Evolutionary conservation across 2,113 vertebrate genomes (phyloP).

Genomic region (Pedionomus torquatus): DNA sequence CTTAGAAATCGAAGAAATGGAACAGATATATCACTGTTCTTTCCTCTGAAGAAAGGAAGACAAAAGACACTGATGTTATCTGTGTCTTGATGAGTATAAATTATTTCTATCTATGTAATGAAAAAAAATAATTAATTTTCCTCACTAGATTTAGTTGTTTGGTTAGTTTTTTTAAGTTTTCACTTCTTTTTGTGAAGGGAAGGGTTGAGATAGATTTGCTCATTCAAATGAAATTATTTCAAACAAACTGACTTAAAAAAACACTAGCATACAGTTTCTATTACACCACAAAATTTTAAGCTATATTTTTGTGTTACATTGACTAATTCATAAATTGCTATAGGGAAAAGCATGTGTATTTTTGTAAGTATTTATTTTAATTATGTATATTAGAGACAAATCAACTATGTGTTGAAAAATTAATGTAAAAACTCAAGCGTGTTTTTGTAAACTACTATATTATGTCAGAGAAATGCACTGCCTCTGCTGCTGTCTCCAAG

Average conservation of each 20-base stretch:
- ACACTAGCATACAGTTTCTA: background rate
- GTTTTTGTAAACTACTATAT: background rate
- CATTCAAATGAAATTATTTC: background rate
- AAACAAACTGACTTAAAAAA: background rate
- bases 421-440: background rate
- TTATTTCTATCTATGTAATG: background rate
- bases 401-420: background rate
- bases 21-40: background rate
- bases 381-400: background rate
- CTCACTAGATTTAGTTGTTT: background rate
- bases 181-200: background rate
- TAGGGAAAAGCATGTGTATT: background rate
- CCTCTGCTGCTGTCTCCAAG: background rate
- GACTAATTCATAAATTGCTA: background rate
- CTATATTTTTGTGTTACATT: background rate
- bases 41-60: background rate
- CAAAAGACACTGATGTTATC: background rate
- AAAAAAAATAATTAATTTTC: background rate
- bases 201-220: background rate
- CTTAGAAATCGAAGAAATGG: background rate
- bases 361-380: background rate
- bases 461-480: background rate
- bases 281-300: background rate
- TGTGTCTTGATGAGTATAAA: background rate
- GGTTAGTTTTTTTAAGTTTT: background rate